These are phyloP conservation scores for Lepilemur septentrionalis DNA, from an alignment of 2,797 vertebrate genomes.

Conservation along the genomic window DNA sequence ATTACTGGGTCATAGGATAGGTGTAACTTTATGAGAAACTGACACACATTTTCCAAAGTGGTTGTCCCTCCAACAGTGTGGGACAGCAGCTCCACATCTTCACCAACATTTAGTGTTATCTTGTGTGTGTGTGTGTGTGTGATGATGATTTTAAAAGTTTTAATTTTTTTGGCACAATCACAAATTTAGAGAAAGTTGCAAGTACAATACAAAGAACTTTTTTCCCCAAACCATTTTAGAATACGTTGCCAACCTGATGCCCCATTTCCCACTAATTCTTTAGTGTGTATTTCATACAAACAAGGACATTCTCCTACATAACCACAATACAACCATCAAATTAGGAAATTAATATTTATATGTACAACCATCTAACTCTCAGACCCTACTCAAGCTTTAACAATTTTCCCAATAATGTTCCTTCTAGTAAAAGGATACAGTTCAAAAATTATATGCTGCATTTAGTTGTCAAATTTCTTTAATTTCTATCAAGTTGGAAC, in stretches of 20 bases:
- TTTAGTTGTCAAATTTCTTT: not conserved
- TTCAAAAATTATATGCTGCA: not conserved
- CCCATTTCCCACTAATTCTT: not conserved
- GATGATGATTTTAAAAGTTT: not conserved
- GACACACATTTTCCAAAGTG: conserved; percentile 6
- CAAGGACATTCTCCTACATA: not conserved
- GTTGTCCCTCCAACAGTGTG: not conserved
- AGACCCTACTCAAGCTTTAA: not conserved
- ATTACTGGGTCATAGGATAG: not conserved
- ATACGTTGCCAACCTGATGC: not conserved
- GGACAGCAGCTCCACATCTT: not conserved
- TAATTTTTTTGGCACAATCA: not conserved
- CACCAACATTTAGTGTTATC: not conserved
- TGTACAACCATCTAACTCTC: not conserved
- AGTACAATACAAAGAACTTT: not conserved
- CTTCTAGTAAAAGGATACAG: not conserved
- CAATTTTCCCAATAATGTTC: not conserved
- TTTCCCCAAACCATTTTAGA: not conserved
- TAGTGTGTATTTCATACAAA: not conserved
- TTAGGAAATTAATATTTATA: not conserved
- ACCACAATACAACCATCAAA: not conserved
- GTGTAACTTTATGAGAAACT: not conserved
- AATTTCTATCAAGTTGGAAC: not conserved
- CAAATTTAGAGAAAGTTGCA: not conserved
- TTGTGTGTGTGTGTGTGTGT: not conserved